Conservation (phyloP, 2,113 vertebrate species). For the Psilopsiagon aymara region DNA sequence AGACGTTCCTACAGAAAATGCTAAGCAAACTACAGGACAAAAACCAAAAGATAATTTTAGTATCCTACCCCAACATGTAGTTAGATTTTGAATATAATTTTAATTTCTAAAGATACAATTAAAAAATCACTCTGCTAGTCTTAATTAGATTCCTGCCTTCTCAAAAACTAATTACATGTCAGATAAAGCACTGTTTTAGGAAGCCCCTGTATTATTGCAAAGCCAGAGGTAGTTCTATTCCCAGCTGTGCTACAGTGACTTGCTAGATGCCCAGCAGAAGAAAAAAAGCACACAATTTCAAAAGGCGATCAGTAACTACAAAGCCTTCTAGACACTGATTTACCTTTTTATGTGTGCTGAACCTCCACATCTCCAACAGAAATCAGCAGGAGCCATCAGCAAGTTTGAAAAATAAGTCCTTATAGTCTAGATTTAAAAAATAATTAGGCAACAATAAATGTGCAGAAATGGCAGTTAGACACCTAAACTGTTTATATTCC, state of each 20-base stretch:
- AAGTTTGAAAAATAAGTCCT: not conserved
- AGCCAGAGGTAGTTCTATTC: not conserved
- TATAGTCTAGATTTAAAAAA: not conserved
- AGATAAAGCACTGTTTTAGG: not conserved
- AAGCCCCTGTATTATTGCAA: not conserved
- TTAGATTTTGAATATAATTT: not conserved
- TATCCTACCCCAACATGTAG: not conserved
- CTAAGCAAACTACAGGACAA: not conserved
- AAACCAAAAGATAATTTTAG: not conserved
- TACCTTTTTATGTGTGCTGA: not conserved
- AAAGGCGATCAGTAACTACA: not conserved
- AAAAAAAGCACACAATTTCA: not conserved
- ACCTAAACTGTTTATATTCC: not conserved
- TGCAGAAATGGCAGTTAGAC: not conserved
- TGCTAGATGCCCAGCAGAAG: not conserved
- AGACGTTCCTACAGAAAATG: not conserved
- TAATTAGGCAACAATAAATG: not conserved
- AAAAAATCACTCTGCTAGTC: not conserved
- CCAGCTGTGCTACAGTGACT: not conserved
- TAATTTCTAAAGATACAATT: conserved; percentile 9
- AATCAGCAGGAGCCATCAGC: not conserved
- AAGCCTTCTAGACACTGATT: not conserved
- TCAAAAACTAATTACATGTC: conserved; percentile 39
- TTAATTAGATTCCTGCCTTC: conserved; percentile 38
- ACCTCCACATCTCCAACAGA: not conserved